Base-by-base conservation (phyloP, 2,888 invertebrate genomes). In the Balanococcus diminutus region DNA sequence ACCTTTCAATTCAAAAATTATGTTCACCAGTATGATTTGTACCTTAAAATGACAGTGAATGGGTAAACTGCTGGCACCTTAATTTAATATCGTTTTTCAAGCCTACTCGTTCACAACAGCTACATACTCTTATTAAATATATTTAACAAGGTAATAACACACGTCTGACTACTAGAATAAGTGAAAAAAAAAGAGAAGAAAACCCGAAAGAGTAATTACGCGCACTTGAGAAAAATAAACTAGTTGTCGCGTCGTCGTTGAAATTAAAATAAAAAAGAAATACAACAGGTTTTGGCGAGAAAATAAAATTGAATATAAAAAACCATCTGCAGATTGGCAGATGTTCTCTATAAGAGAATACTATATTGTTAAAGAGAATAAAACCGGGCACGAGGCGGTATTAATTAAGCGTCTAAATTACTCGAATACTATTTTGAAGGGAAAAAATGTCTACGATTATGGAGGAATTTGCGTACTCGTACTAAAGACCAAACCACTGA, bases 311-410 rank as follows among this genome's bases (percentile, higher is more conserved):
- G 28, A 67, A n/a, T n/a, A n/a, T n/a, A n/a, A 67, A 67, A 67
- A 67, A 75, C 19, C 75, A 75, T 75, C 75, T 75, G 75, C 75
- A 36, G 2, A 32, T 75, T 75, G 75, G 75, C 75, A 75, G 75
- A 75, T 75, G 75, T 75, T 75, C 75, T 31, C 19, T 25, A 19
- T 19, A 51, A 36, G 36, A 22, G 61, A 16, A 61, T 61, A n/a
- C n/a, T n/a, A n/a, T n/a, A n/a, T n/a, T 61, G 61, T 61, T 61
- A 25, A 4, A 22, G 8, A 36, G 36, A 4, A 51, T 51, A 75
- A 3, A 36, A 32, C 32, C 36, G n/a, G 32, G 75, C 75, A 75
- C 75, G 32, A 75, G 75, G 36, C 75, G 28, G 0, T 75, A 75
- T 75, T 75, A 75, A 75, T 75, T 75, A 75, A 11, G 19, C 16